Evolutionary conservation across 2,888 invertebrate genomes (phyloP), one percentile per base, ranked within the genome.

Genomic region (Nomada lathburiana): DNA sequence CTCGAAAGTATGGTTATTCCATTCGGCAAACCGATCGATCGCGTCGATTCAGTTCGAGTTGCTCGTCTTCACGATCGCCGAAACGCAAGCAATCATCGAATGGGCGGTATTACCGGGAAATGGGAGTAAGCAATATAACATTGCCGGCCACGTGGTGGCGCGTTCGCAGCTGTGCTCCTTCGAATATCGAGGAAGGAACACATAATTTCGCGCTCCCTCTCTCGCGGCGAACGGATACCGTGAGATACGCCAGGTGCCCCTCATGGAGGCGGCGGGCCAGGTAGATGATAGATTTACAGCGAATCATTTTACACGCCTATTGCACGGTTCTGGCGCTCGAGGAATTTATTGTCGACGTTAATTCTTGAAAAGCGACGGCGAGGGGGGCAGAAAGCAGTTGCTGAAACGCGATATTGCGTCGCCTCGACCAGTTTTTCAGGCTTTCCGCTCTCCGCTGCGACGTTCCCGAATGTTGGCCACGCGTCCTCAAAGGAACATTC

Each of bases 271-370:
- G 90, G 92, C 87, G 88, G 84, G 42, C 88, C 88, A 83, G 87
- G 85, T 82, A 88, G 83, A 87, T 90, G 90, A 89, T 93, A 92
- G 93, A 93, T 93, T 93, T 93, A 93, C 92, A 91, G 91, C 92
- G 93, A 92, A 93, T 93, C 93, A 93, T 92, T 93, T 93, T 92
- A 93, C 92, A 92, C 93, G 92, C 91, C 92, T 92, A 93, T 92
- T 91, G 86, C 88, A 83, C 73, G 74, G 68, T 64, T 82, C 76
- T 59, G 29, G n/a, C 71, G 86, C 87, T 87, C 90, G 90, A 68
- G 72, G 80, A 92, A 91, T 90, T 90, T 92, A 92, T 92, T 82
- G 77, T 73, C 62, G 82, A 70, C 88, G 81, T 87, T 88, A 88
- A 86, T 82, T 88, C 84, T 79, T 78, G 80, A 83, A 86, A 86